Evolutionary conservation across 2,113 vertebrate genomes (phyloP).

Genomic region (Chlamydotis undulata): DNA sequence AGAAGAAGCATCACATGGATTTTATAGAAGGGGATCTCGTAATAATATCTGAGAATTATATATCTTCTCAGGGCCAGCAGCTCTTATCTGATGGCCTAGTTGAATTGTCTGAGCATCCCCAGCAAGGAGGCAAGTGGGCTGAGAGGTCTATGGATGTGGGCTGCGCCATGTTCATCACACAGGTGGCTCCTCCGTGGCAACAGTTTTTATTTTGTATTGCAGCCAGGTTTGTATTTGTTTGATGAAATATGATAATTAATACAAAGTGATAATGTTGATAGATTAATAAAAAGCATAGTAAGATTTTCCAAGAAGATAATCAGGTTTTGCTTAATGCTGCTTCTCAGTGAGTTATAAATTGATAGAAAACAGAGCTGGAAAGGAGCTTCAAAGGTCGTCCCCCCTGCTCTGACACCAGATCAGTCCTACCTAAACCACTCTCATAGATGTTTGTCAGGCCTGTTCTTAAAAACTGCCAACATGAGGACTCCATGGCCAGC

Average conservation of each 20-base stretch:
- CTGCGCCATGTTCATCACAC: neutral
- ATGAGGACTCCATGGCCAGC: neutral
- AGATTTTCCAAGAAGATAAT: neutral
- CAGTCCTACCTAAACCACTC: neutral
- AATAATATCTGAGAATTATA: neutral
- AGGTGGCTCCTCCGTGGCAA: neutral
- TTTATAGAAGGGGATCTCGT: neutral
- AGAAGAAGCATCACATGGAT: neutral
- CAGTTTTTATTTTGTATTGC: neutral
- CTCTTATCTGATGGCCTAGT: neutral
- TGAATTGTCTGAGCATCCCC: neutral
- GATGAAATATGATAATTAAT: neutral
- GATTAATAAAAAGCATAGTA: neutral
- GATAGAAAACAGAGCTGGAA: neutral
- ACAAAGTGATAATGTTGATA: neutral
- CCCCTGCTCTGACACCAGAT: neutral
- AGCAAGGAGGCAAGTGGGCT: neutral
- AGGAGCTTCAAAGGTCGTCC: neutral
- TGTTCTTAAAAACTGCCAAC: neutral
- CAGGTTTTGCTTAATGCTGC: neutral
- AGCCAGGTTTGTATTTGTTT: neutral
- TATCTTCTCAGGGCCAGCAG: neutral
- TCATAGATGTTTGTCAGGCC: neutral
- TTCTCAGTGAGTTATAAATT: neutral
- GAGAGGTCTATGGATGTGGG: neutral